A percentile compares a stretch with the other conserved stretches of the same genome.
Evolutionary conservation across 2,113 vertebrate species (phyloP).

Genomic region (Megaceryle maxima): DNA sequence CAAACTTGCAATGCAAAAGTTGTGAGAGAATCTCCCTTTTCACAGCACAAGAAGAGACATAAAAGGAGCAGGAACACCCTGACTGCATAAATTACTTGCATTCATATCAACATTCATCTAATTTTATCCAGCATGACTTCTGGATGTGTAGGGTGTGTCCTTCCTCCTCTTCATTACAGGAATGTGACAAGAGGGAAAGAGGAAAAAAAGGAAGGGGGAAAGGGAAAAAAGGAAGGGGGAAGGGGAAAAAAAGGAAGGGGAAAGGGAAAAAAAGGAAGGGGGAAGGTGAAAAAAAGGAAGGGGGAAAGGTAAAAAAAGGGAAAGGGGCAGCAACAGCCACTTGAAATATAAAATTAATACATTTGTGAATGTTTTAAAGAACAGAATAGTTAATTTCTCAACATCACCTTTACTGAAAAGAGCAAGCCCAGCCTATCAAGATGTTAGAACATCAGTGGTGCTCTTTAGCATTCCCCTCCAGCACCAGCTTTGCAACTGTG

Average conservation of each 20-base stretch:
- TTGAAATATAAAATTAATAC: not conserved
- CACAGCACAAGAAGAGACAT: not conserved
- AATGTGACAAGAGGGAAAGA: not conserved
- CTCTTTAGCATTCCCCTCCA: not conserved
- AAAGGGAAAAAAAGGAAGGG: too few species aligned
- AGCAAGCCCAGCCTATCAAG: not conserved
- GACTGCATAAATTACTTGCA: not conserved
- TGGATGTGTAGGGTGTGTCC: not conserved
- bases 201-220: not conserved
- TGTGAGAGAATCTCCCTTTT: not conserved
- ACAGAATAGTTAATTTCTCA: not conserved
- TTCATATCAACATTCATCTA: not conserved
- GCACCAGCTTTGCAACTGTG: not conserved
- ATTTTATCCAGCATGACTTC: not conserved
- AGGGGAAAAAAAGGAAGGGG: not conserved
- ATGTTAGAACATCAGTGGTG: not conserved
- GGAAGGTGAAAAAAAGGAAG: not conserved
- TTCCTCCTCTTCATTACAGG: not conserved
- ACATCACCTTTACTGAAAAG: not conserved
- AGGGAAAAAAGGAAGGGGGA: not conserved
- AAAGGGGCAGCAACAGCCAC: not conserved
- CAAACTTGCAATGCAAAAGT: accelerated
- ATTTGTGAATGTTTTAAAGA: not conserved
- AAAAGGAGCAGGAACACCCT: not conserved
- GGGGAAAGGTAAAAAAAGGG: not conserved